Conservation (phyloP, 2,888 invertebrate genomes). For the Spilosoma lubricipeda region DNA sequence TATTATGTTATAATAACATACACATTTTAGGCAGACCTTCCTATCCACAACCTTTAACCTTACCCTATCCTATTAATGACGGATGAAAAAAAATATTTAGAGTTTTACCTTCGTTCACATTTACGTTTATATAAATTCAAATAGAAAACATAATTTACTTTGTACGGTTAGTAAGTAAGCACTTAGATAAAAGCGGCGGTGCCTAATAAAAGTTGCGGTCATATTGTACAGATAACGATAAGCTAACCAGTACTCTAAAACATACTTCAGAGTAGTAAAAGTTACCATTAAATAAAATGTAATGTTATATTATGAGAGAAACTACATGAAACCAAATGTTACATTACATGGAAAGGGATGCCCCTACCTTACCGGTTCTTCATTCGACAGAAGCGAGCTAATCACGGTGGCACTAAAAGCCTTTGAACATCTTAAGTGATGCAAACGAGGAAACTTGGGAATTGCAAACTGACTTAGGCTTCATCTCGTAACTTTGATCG, state of each 20-base stretch:
- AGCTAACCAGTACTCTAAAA: constrained; percentile 41
- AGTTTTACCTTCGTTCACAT: background rate
- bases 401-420: constrained; percentile 74
- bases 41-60: background rate
- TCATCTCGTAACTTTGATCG: constrained; percentile 78
- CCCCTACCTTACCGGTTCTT: constrained; percentile 28
- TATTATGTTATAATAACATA: background rate
- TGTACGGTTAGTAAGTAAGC: background rate
- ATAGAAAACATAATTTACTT: background rate
- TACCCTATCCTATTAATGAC: background rate
- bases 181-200: constrained; percentile 25
- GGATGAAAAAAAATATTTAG: background rate
- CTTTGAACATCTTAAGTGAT: constrained; percentile 77
- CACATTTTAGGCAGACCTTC: background rate
- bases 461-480: constrained; percentile 75
- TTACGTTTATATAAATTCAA: background rate
- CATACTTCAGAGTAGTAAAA: constrained; percentile 28
- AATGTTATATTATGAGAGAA: constrained; percentile 20
- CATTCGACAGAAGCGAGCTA: constrained; percentile 64
- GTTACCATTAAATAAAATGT: constrained; percentile 25
- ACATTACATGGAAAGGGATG: constrained; percentile 63
- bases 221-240: constrained; percentile 32
- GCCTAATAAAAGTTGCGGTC: constrained; percentile 25
- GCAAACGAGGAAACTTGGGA: constrained; percentile 81
- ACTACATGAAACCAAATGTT: constrained; percentile 55